Base-by-base conservation (phyloP, 1,140 invertebrate species). In the Macrobrachium rosenbergii region DNA sequence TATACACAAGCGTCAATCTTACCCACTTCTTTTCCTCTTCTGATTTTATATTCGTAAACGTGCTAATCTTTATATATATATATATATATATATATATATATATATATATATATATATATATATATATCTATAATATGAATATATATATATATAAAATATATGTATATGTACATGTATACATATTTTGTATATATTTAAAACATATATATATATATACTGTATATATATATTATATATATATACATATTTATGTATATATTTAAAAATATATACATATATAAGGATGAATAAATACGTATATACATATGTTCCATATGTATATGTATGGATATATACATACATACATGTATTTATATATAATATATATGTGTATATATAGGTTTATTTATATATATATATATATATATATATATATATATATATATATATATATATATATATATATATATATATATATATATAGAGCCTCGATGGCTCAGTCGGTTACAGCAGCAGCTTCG, bases 191-290 rank as follows among this genome's bases (percentile, higher is more conserved):
- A 23, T 14, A 67, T 23, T 5, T 67, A 6, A 67, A 6, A 64
- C 63, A 64, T 64, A 23, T 6, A 64, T n/a, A 64, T 6, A 64
- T 64, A 64, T 14, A n/a, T n/a, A 23, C 3, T 64, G 21, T 6
- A 64, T 64, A 64, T 64, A 64, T 64, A 64, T 6, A 6, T 5
- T n/a, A 23, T n/a, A 64, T 14, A 64, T 64, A 14, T 64, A 64
- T 64, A 64, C 21, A 64, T 64, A n/a, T n/a, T n/a, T n/a, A n/a
- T n/a, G n/a, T n/a, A n/a, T n/a, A n/a, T n/a, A n/a, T n/a, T n/a
- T n/a, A n/a, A n/a, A n/a, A 69, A 72, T 72, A 72, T 28, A 37
- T 72, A 72, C 23, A 37, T 72, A 23, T 17, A 28, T 72, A 72
- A 28, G 23, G 6, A 23, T 72, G 23, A 28, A 72, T 72, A 72